Conservation (phyloP, 2,888 invertebrate genomes). For the Spodoptera picta region DNA sequence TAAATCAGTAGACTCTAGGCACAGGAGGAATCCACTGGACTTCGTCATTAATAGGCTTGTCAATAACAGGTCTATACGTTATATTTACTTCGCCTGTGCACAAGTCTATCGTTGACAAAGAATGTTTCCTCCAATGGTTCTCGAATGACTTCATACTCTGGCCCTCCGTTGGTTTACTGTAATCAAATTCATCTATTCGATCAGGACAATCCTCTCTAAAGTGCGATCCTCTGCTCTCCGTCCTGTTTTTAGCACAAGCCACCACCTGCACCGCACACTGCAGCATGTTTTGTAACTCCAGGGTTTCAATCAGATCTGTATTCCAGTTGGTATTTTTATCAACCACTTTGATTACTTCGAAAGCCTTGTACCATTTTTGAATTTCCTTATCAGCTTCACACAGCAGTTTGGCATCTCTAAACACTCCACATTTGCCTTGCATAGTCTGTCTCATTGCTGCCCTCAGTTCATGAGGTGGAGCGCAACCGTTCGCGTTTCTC, state of each 20-base stretch:
- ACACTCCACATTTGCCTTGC: constrained; percentile 99
- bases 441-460: constrained; percentile 97
- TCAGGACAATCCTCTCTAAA: constrained; percentile 97
- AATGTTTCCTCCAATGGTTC: constrained; percentile 99
- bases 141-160: constrained; percentile 91
- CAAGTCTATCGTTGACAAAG: constrained; percentile 92
- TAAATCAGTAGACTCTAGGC: constrained; percentile 93
- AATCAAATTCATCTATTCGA: constrained; percentile 97
- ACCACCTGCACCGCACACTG: constrained; percentile 95
- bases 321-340: constrained; percentile 96
- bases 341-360: constrained; percentile 92
- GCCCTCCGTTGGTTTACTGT: constrained; percentile 94
- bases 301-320: constrained; percentile 96
- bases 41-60: constrained; percentile 95
- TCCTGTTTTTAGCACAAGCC: constrained; percentile 95
- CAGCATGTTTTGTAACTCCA: constrained; percentile 99
- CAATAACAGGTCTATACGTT: constrained; percentile 97
- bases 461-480: constrained; percentile 93
- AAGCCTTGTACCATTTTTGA: constrained; percentile 91
- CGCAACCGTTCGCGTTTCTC: constrained; percentile 92
- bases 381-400: constrained; percentile 91
- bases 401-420: constrained; percentile 95
- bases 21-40: constrained; percentile 96
- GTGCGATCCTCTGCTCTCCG: constrained; percentile 99
- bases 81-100: constrained; percentile 93